Evolutionary conservation across 1,140 invertebrate species (phyloP), one percentile per base, ranked within the genome.

Genomic region (Papilio machaon): DNA sequence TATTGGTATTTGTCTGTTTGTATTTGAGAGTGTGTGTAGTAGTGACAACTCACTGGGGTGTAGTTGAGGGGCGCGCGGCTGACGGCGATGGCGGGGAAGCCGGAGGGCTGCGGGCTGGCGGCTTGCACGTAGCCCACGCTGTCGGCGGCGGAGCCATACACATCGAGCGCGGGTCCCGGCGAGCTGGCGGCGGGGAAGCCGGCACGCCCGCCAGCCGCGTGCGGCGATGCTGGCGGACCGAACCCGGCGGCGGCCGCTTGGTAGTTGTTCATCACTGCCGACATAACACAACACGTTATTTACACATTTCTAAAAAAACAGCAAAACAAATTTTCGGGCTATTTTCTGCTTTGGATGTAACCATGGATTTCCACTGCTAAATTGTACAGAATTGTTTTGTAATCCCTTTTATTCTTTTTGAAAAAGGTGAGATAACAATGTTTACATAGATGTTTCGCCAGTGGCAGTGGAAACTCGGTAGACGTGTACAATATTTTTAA

Each of bases 181-280:
- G 98, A 98, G 92, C 98, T 98, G 83, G 98, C 97, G 23, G 98
- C 96, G 35, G 98, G 97, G 95, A 98, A 98, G n/a, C 96, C 96
- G 81, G 96, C 96, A 91, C 97, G 95, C 87, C 97, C 96, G 86
- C 97, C 96, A 87, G 95, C 95, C 87, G 95, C 94, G 95, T 96
- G 94, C 92, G 96, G 95, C 89, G 96, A 94, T 88, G 95, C 95
- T 73, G 95, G 95, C 49, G 96, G 95, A 85, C 96, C 97, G 87
- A 97, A 97, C 70, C 97, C 97, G 30, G 93, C 97, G 64, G 97
- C 97, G 84, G 97, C 97, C 73, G 97, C 97, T 93, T 97, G 97
- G 95, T 99, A 98, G 96, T 98, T 99, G 96, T 98, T 99, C 97
- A 99, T 98, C 95, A 99, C 98, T 98, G 97, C 77, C 85, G 80